Evolutionary conservation across 53 echinoderm and acorn worm genomes (phyloP), one percentile per base, ranked within the genome.

Genomic region (Crossaster papposus): DNA sequence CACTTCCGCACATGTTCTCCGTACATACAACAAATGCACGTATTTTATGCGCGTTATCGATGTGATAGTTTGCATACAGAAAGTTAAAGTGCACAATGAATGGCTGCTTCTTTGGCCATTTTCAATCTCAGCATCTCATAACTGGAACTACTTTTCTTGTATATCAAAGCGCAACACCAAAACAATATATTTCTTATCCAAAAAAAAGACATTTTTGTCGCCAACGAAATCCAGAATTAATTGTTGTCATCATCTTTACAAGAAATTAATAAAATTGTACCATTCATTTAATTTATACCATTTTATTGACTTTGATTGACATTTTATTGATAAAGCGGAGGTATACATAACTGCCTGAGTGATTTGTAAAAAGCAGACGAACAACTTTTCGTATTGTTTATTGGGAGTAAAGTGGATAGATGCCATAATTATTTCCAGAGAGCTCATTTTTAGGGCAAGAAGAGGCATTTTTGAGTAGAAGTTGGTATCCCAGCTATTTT

Each of bases 51-150:
- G 13, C 6, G 8, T 2, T 6, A n/a, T 7, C 28, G 51, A 28
- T 18, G 15, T 15, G n/a, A 35, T 17, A 23, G 52, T 26, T 0
- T 1, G 51, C 14, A 78, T 28, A 28, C 75, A 74, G 15, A 5
- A 4, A 4, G 3, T 4, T 8, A 20, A 32, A 35, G 83, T 70
- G 68, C 38, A 65, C 83, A 7, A 28, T 65, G 23, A 36, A 37
- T 83, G 32, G 20, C 13, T 33, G 28, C 0, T 58, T 20, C 2
- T 75, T 75, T 75, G 78, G 78, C 50, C 78, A 78, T 71, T 71
- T 84, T 84, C 71, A 84, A 84, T 84, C 84, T 37, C 64, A 84
- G 84, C 72, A 72, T 36, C 84, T 84, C 84, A 84, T 72, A 14
- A 44, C 70, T 13, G 22, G 87, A 87, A 87, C 87, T 87, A 76